Evolutionary conservation across 2,113 vertebrate genomes (phyloP), one percentile per base, ranked within the genome.

Genomic region (Pandion haliaetus): DNA sequence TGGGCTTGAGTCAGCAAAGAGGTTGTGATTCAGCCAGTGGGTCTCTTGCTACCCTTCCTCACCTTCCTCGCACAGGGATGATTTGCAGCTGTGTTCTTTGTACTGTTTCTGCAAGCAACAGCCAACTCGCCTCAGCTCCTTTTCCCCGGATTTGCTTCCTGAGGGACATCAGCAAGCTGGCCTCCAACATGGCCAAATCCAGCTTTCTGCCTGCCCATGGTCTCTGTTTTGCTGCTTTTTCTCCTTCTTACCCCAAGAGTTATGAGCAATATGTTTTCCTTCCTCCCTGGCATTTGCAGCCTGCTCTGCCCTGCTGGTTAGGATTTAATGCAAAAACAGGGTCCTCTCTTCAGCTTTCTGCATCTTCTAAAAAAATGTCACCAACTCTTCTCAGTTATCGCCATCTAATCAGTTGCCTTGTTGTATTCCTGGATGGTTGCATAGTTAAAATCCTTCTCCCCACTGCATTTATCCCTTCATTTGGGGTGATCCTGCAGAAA

Each of bases 181-280:
- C 10, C 6, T 88, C 54, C 16, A 2, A 40, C 7, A 2, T 0
- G 0, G 11, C 34, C 49, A 58, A 61, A 83, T 65, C 10, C 14
- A 1, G 9, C 8, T 77, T 93, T 61, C 52, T 72, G 25, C 20
- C 13, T 5, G 4, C 8, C 28, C 5, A 3, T 15, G 16, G 18
- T 63, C 29, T 87, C 71, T 2, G 1, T 61, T 93, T 65, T 40
- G 2, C 45, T 70, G 23, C 4, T 50, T 72, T 81, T 88, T 65
- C 50, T 81, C 31, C 14, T 73, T 63, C n/a, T 83, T 20, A 28
- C 4, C 7, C 17, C 70, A 76, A 45, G 28, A 69, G 10, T 16
- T 31, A 87, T 21, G 28, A 82, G 12, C 14, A 85, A 40, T 18
- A 10, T 28, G 12, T 17, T 79, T 63, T 93, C 29, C 11, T 71